Evolutionary conservation across 2,797 vertebrate species (phyloP).

Genomic region (Syncerus caffer): DNA sequence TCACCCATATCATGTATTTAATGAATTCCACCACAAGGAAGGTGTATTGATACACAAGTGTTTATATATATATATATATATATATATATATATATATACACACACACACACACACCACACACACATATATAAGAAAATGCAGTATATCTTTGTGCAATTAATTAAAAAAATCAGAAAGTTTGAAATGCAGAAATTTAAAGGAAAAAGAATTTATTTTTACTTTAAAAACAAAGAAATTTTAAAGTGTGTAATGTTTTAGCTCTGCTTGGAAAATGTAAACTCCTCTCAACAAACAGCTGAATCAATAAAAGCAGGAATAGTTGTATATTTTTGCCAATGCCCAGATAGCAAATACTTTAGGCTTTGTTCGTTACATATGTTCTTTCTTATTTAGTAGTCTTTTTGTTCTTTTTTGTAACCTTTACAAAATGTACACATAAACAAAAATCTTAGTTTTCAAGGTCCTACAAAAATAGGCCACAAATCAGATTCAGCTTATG

Average conservation of each 20-base stretch:
- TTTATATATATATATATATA: no score
- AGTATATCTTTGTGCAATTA: background rate
- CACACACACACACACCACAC: no score
- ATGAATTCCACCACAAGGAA: background rate
- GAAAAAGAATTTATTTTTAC: background rate
- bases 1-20: background rate
- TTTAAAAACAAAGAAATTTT: background rate
- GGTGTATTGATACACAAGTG: background rate
- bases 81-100: no score
- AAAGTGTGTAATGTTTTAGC: background rate
- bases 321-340: background rate
- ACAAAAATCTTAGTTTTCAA: background rate
- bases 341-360: background rate
- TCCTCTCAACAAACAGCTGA: background rate
- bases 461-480: background rate
- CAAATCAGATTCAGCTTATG: background rate
- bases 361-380: background rate
- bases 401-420: background rate
- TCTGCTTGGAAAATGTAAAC: background rate
- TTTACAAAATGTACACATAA: background rate
- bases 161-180: background rate
- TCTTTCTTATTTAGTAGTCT: background rate
- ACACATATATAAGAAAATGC: background rate
- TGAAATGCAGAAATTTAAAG: background rate
- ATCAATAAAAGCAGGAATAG: background rate